Evolutionary conservation across 2,888 invertebrate species (phyloP).

Genomic region (Apotomis betuletana): DNA sequence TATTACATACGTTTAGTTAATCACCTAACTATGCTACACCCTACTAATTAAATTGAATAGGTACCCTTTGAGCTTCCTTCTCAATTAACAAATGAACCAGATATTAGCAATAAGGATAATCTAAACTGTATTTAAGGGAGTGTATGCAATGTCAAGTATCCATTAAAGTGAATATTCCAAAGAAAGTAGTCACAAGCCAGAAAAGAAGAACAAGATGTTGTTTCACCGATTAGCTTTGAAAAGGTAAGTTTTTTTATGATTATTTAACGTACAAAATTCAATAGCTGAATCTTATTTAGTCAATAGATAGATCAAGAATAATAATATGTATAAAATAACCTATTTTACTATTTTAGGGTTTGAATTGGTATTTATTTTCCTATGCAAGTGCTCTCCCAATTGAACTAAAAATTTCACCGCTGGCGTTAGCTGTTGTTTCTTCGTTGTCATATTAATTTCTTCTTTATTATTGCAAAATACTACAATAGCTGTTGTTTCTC

Average conservation of each 20-base stretch:
- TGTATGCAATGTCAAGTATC: background rate
- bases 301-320: too few relatives aligned
- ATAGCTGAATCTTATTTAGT: too few relatives aligned
- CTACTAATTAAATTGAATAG: background rate
- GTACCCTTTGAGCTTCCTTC: background rate
- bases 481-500: background rate
- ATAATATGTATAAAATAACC: too few relatives aligned
- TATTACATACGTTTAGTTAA: background rate
- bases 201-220: constrained; percentile 9
- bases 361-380: too few relatives aligned
- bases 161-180: background rate
- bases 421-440: too few relatives aligned
- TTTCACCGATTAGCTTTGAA: constrained; percentile 12
- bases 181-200: background rate
- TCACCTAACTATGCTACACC: background rate
- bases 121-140: constrained; percentile 14
- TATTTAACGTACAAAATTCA: too few relatives aligned
- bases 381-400: too few relatives aligned
- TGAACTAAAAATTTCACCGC: too few relatives aligned
- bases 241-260: constrained; percentile 9
- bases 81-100: constrained; percentile 3
- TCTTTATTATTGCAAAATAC: constrained; percentile 11
- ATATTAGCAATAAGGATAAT: background rate
- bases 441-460: background rate
- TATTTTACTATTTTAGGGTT: too few relatives aligned